These are phyloP conservation scores for Montipora efflorescens DNA, from an alignment of 64 coral and sea anemone genomes.

Conservation along the genomic window DNA sequence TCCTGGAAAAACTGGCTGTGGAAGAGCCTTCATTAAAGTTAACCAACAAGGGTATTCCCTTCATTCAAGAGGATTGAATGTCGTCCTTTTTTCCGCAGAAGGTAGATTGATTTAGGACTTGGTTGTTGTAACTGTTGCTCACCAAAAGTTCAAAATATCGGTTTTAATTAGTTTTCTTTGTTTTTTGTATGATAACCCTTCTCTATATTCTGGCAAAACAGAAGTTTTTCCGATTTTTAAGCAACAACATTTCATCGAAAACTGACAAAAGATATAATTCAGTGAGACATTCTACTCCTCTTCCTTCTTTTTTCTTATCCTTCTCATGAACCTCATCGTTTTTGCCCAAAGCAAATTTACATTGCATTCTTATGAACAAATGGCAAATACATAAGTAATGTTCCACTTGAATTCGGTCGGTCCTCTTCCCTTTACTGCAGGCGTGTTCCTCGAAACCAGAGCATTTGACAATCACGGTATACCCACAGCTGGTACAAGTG, in stretches of 20 bases:
- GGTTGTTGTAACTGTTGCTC: background rate
- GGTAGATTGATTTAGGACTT: background rate
- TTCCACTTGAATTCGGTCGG: no score
- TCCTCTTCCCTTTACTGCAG: background rate
- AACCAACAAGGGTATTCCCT: conserved; percentile 30
- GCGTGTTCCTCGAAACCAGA: conserved; percentile 10
- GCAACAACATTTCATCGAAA: no score
- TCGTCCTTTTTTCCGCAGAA: conserved; percentile 22
- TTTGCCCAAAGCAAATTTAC: no score
- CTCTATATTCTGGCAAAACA: no score
- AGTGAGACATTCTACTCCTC: no score
- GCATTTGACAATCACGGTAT: conserved; percentile 15
- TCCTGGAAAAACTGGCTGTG: conserved; percentile 19
- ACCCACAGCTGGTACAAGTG: background rate
- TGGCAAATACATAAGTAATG: background rate
- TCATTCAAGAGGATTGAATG: conserved; percentile 10
- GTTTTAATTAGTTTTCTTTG: background rate
- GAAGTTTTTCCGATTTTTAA: no score
- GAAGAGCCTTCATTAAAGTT: conserved; percentile 27
- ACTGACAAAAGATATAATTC: no score
- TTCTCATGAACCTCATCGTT: no score
- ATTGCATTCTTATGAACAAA: background rate
- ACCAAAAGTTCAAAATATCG: no score
- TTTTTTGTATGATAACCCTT: background rate
- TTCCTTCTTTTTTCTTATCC: no score